These are phyloP conservation scores for Globodera rostochiensis DNA, from an alignment of 1,140 invertebrate genomes.

Conservation along the genomic window DNA sequence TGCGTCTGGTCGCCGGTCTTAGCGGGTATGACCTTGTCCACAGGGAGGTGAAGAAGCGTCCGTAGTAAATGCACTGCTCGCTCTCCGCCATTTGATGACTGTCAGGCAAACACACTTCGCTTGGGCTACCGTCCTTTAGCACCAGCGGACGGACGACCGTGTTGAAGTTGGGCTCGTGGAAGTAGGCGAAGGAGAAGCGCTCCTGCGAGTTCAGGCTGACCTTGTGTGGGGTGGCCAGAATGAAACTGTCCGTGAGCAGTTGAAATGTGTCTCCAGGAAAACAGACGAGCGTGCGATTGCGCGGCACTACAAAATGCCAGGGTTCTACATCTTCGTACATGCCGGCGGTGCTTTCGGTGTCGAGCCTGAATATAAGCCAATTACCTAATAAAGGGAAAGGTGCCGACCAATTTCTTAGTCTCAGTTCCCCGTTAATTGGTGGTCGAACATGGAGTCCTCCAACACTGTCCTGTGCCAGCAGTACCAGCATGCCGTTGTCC, in stretches of 20 bases:
- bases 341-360: not conserved
- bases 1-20: not conserved
- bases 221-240: not conserved
- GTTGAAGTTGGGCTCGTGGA: slow-evolving; percentile 8
- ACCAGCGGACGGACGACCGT: not conserved
- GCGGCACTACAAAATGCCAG: not conserved
- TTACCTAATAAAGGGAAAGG: too few relatives aligned
- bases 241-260: not conserved
- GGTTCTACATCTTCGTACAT: not conserved
- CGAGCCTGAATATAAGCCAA: not conserved
- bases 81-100: not conserved
- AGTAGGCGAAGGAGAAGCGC: not conserved
- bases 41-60: not conserved
- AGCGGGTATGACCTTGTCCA: not conserved
- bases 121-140: not conserved
- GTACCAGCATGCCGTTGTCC: not conserved
- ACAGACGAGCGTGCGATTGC: not conserved
- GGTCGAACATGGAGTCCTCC: not conserved
- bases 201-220: not conserved
- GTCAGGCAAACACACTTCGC: not conserved
- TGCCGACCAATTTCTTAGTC: not conserved
- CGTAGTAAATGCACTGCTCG: not conserved
- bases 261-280: not conserved
- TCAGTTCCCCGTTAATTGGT: not conserved
- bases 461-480: not conserved